These are phyloP conservation scores for Trichonephila clavata DNA, from an alignment of 1,140 invertebrate genomes.

Conservation along the genomic window DNA sequence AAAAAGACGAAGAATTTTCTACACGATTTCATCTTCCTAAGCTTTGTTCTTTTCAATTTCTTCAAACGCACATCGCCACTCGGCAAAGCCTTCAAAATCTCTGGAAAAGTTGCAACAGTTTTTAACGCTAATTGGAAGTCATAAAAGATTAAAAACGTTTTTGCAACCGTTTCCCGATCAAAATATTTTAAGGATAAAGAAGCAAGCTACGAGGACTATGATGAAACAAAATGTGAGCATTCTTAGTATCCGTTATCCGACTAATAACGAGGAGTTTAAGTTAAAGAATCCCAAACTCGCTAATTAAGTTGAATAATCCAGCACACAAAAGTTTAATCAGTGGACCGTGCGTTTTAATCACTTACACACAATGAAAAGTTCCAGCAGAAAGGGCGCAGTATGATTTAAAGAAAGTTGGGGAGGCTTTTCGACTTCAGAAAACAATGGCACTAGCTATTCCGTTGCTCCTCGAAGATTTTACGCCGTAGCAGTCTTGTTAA, in stretches of 20 bases:
- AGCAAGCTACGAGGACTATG: not conserved
- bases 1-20: no score
- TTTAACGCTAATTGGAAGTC: not conserved
- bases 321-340: constrained; percentile 65
- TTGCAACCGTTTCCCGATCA: not conserved
- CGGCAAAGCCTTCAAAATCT: not conserved
- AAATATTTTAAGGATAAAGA: not conserved
- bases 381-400: constrained; percentile 47
- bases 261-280: constrained; percentile 8
- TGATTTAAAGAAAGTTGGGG: constrained; percentile 51
- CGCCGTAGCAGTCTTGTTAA: constrained; percentile 46
- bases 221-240: constrained; percentile 14
- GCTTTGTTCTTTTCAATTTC: not conserved
- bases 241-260: not conserved
- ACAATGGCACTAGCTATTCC: constrained; percentile 41
- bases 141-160: not conserved
- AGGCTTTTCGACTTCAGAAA: constrained; percentile 34
- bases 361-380: constrained; percentile 61
- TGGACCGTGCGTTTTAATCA: constrained; percentile 68
- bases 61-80: not conserved
- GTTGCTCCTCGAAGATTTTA: constrained; percentile 41
- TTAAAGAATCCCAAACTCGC: constrained; percentile 28
- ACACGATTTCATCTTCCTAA: no score
- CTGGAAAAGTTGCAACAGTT: not conserved
- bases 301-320: constrained; percentile 73